These are phyloP conservation scores for Nebria brevicollis DNA, from an alignment of 2,888 invertebrate genomes.

Conservation along the genomic window DNA sequence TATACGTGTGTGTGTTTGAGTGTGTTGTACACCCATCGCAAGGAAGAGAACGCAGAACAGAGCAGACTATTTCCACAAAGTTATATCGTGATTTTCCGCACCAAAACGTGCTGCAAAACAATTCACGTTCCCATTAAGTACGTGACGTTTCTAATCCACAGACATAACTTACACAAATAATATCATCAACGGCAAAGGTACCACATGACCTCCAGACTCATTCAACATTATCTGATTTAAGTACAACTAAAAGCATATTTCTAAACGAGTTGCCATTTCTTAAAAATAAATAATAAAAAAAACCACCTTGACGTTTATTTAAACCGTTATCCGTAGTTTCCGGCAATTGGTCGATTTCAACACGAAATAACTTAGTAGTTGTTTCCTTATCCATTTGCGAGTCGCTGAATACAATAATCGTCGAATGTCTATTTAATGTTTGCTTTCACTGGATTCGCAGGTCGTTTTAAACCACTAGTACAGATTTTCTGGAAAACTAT, in stretches of 20 bases:
- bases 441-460: slow-evolving; percentile 27
- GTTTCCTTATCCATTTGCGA: slow-evolving; percentile 41
- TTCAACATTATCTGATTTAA: too few relatives aligned
- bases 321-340: slow-evolving; percentile 38
- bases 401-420: slow-evolving; percentile 42
- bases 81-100: slow-evolving; percentile 44
- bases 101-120: slow-evolving; percentile 45
- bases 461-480: slow-evolving; percentile 6
- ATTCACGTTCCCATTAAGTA: slow-evolving; percentile 46
- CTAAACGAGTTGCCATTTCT: too few relatives aligned
- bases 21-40: neutral
- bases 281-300: too few relatives aligned
- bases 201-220: too few relatives aligned
- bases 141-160: slow-evolving; percentile 36
- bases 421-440: slow-evolving; percentile 44
- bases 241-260: too few relatives aligned
- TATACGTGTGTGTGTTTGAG: neutral
- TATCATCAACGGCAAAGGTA: too few relatives aligned
- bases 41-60: neutral
- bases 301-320: neutral
- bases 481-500: slow-evolving; percentile 16
- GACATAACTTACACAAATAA: slow-evolving; percentile 26
- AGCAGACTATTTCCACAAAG: slow-evolving; percentile 34
- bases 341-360: slow-evolving; percentile 28
- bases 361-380: neutral